Base-by-base conservation (phyloP, 1,140 invertebrate genomes). In the Drosophila repleta region DNA sequence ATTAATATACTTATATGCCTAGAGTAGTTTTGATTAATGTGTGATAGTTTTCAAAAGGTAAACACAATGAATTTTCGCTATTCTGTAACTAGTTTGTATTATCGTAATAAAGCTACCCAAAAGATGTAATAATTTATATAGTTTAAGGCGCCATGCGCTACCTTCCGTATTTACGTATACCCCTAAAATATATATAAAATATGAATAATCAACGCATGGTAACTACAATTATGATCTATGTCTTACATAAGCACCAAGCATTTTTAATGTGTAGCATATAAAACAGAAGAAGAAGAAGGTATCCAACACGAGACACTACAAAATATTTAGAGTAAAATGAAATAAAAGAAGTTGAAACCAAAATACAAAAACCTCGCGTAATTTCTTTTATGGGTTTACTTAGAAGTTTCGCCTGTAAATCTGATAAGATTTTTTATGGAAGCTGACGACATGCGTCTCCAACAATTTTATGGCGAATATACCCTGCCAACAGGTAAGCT, bases 391-490 rank as follows among this genome's bases (percentile, higher is more conserved):
- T 88, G 79, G 46, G 63, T 88, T 88, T 87, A 88, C 75, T 74
- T 79, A 82, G 82, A 87, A 88, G 70, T 51, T 79, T 79, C 60
- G 29, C 63, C 58, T 61, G 55, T 71, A 72, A 79, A 87, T 88
- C 82, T 82, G 83, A 87, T 88, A 88, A 88, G 74, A 69, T 74
- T 79, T 85, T 85, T 81, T 85, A 84, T 84, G 81, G 81, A 84
- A 78, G 81, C 82, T 85, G 81, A 85, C 80, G 67, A 82, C 79
- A 82, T 77, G 78, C 76, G 69, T 71, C 78, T 76, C 57, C 78
- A 80, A 71, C 82, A 83, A 78, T 89, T 88, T 90, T 90, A 90
- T 90, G 87, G 87, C 87, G 80, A 90, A 90, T 87, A 87, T 61
- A 48, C 72, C 71, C 60, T 67, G 56, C 39, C 56, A 35, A 0